Evolutionary conservation across 1,140 invertebrate species (phyloP), one percentile per base, ranked within the genome.

Genomic region (Atta texana): DNA sequence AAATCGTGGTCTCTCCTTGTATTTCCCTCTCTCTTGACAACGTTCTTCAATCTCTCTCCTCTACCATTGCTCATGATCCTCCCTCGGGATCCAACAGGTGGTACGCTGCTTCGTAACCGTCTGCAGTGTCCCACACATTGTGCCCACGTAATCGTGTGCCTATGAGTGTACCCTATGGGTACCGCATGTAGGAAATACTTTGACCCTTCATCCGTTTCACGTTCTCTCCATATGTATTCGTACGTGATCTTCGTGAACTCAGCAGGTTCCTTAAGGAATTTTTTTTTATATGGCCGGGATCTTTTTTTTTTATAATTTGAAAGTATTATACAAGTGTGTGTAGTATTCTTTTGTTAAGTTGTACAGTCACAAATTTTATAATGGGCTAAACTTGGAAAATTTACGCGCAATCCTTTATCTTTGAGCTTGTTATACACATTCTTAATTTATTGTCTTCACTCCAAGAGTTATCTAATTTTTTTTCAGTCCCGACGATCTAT

Each of bases 161-260:
- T 80, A 91, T 91, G 84, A 53, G 63, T 90, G 66, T 88, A 91
- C 53, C 88, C 72, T 63, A 91, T 88, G 31, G 74, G 59, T 87
- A 77, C 59, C 71, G 75, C 61, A 86, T 91, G 89, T 92, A 92
- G 91, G 91, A 92, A 92, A 89, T 92, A 92, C 88, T 86, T 76
- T 92, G 91, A 92, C 91, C 91, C 91, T 85, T 92, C 91, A 92
- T 92, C 91, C 89, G 91, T 88, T 88, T 87, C 85, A 72, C 72
- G 82, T 81, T 49, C 85, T 86, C 68, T 91, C 89, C 91, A 87
- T 88, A 91, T 92, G 91, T 74, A 88, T 74, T 69, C 39, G 64
- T 85, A 90, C 91, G 89, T 92, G 88, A 92, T 92, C 88, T 89
- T 74, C 71, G 49, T 51, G 89, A 91, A 91, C 87, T 75, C 59